Evolutionary conservation across 2,888 invertebrate species (phyloP).

Genomic region (Drosophila setosimentum): DNA sequence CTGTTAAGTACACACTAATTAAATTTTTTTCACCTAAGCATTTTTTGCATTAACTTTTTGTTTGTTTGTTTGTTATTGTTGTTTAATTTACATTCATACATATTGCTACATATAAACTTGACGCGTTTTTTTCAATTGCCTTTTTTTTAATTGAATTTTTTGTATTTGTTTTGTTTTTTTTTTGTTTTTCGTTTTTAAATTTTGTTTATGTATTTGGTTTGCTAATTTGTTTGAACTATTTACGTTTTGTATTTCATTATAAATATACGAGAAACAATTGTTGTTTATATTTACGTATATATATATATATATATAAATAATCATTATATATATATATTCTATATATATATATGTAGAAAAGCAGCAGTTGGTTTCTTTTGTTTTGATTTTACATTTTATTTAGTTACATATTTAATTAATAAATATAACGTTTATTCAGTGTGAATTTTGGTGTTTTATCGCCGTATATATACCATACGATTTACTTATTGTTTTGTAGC

Average conservation of each 20-base stretch:
- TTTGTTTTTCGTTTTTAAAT: slow-evolving; percentile 42
- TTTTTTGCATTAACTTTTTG: slow-evolving; percentile 74
- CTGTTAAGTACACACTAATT: slow-evolving; percentile 78
- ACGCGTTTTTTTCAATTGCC: slow-evolving; percentile 57
- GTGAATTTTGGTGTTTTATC: slow-evolving; percentile 74
- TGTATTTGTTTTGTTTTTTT: slow-evolving; percentile 25
- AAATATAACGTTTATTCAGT: slow-evolving; percentile 80
- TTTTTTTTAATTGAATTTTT: slow-evolving; percentile 28
- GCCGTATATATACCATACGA: slow-evolving; percentile 50
- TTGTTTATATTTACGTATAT: slow-evolving; percentile 55
- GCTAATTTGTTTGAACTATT: slow-evolving; percentile 80
- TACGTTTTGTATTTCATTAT: slow-evolving; percentile 65
- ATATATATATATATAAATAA: slow-evolving; percentile 15
- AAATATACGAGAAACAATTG: slow-evolving; percentile 79
- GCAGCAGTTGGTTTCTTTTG: slow-evolving; percentile 64
- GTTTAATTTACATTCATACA: slow-evolving; percentile 74
- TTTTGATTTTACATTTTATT: slow-evolving; percentile 58
- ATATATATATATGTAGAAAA: slow-evolving; percentile 70
- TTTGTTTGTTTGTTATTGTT: slow-evolving; percentile 27
- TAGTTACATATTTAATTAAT: slow-evolving; percentile 76
- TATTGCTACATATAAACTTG: slow-evolving; percentile 73
- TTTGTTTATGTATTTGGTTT: slow-evolving; percentile 77
- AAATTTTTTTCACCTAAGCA: slow-evolving; percentile 80
- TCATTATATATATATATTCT: slow-evolving; percentile 29
- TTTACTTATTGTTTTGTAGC: slow-evolving; percentile 39